Evolutionary conservation across 2,888 invertebrate genomes (phyloP).

Genomic region (Halictus quadricinctus): DNA sequence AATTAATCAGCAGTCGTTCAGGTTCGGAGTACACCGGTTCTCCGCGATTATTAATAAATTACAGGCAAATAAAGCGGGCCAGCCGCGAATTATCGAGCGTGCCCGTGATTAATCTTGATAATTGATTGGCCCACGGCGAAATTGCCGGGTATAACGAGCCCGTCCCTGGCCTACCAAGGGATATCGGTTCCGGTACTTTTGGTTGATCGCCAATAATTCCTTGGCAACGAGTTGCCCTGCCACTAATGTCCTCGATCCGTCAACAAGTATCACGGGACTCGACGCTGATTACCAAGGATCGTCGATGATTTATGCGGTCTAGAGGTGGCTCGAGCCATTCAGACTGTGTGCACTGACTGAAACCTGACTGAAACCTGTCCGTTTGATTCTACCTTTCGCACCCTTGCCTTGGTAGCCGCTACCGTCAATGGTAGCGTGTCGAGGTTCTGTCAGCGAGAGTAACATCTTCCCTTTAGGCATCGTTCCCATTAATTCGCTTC

Average conservation of each 20-base stretch:
- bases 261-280: constrained; percentile 41
- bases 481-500: neutral
- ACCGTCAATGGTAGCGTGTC: neutral
- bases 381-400: neutral
- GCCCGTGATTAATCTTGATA: constrained; percentile 53
- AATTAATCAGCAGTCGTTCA: constrained; percentile 4
- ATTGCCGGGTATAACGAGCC: constrained; percentile 43
- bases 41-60: constrained; percentile 52
- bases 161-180: constrained; percentile 24
- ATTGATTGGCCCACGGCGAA: constrained; percentile 50
- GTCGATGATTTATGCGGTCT: constrained; percentile 47
- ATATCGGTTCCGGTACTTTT: constrained; percentile 64
- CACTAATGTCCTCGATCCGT: constrained; percentile 60
- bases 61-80: constrained; percentile 40
- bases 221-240: constrained; percentile 44
- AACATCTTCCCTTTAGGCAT: neutral
- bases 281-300: constrained; percentile 52
- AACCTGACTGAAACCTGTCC: constrained; percentile 2
- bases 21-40: neutral
- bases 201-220: constrained; percentile 67
- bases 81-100: constrained; percentile 39
- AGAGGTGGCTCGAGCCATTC: constrained; percentile 5
- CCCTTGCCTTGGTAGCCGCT: neutral
- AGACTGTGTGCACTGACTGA: neutral
- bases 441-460: neutral